Base-by-base conservation (phyloP, 2,113 vertebrate species). In the Odontesthes bonariensis region DNA sequence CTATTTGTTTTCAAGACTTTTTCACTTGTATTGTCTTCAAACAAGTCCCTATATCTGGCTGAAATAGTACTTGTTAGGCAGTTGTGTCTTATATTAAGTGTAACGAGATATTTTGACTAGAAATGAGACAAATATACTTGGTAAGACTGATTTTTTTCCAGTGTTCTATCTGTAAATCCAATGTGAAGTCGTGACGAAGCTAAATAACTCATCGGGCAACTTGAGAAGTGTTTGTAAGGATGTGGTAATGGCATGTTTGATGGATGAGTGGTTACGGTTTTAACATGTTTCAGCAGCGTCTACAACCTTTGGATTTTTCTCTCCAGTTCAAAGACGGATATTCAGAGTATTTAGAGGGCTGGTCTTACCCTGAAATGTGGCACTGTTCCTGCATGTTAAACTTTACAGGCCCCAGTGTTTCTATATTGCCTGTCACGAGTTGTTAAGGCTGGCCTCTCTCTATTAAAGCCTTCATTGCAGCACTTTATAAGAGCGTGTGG, bases 401-500 rank as follows among this genome's bases (percentile, higher is more conserved):
- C 67, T 94, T 93, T 92, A 93, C 86, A 80, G 77, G 88, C 42
- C 87, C 82, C 75, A 79, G 74, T 78, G 75, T 90, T 92, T 91
- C 89, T 90, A 88, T 90, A 86, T 81, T 83, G 83, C 85, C 86
- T 90, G 86, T 88, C 87, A 88, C 88, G 71, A 80, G 83, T 87
- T 91, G 92, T 88, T 88, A 87, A 85, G 77, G 81, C 52, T 71
- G 83, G 86, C 64, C 88, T 81, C 86, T 89, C 81, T 87, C 87
- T 86, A 85, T 91, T 92, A 92, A 92, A 93, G 75, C 86, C 88
- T 88, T 91, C 91, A 85, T 89, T 88, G 33, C 87, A 82, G 77
- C 73, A 79, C 77, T 92, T 93, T 90, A 89, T 91, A 86, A 16
- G 79, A 87, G 74, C 68, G 83, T 87, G 87, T 81, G 73, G 88